A percentile compares a stretch with the other conserved stretches of the same genome.
Conservation (phyloP, 2,797 vertebrate genomes). For the Knipowitschia caucasica region DNA sequence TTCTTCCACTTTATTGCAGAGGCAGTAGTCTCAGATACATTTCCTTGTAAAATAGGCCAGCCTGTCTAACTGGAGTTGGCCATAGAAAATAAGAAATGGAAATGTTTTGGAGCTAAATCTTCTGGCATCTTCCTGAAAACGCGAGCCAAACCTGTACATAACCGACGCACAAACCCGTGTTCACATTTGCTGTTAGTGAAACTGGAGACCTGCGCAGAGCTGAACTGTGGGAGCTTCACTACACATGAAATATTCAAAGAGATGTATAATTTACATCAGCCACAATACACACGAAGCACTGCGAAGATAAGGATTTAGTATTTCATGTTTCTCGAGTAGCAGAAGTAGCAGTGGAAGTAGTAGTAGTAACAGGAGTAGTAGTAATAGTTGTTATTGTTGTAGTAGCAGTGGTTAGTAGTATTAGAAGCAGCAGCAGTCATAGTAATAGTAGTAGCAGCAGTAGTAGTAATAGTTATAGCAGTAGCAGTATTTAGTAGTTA, state of each 20-base stretch:
- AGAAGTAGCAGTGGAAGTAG: background rate
- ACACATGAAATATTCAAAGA: background rate
- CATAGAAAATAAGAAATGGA: too few relatives aligned
- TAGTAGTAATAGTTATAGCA: background rate
- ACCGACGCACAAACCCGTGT: too few relatives aligned
- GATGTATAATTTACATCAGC: slow-evolving; percentile 6
- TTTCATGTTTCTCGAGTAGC: background rate
- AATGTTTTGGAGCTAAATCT: too few relatives aligned
- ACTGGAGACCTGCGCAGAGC: background rate
- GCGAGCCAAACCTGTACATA: background rate
- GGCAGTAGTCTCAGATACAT: too few relatives aligned
- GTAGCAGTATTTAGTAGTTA: background rate
- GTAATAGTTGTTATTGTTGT: background rate
- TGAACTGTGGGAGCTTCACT: background rate
- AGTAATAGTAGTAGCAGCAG: background rate
- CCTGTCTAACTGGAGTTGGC: too few relatives aligned
- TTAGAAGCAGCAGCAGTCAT: background rate
- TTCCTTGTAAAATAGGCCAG: too few relatives aligned
- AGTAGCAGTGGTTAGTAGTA: background rate
- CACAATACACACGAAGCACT: background rate
- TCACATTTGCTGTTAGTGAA: background rate
- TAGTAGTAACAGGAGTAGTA: background rate
- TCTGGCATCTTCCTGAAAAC: too few relatives aligned
- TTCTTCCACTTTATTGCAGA: too few relatives aligned
- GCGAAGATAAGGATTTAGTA: slow-evolving; percentile 1